Conservation (phyloP, 2,113 vertebrate genomes). For the Cercocebus atys region DNA sequence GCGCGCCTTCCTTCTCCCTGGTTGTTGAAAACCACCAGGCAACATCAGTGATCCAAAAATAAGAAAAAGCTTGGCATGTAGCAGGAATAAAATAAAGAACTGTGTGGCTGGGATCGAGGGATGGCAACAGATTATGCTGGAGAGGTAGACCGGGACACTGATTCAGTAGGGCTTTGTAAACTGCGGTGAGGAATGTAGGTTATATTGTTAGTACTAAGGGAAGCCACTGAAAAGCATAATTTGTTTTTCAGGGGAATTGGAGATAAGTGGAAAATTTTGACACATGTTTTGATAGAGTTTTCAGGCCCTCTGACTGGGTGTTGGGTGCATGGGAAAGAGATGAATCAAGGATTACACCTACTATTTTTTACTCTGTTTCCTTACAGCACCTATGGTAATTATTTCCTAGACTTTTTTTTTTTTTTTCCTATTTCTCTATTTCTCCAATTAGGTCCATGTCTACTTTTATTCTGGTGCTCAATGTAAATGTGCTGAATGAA, state of each 20-base stretch:
- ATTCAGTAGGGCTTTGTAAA: background rate
- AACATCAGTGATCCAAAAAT: background rate
- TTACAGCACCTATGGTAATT: background rate
- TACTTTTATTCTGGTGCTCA: background rate
- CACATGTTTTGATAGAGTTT: background rate
- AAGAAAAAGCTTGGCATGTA: background rate
- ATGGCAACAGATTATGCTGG: background rate
- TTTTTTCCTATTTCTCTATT: background rate
- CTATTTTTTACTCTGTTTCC: background rate
- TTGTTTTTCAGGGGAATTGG: background rate
- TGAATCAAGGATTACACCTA: background rate
- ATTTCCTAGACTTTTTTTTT: background rate
- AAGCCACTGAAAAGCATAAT: background rate
- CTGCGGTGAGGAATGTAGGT: background rate
- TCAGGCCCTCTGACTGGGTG: background rate
- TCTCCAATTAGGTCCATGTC: background rate
- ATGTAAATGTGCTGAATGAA: background rate
- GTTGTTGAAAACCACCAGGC: background rate
- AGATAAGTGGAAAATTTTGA: background rate
- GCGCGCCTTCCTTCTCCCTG: too few species aligned
- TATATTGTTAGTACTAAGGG: background rate
- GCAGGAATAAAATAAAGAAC: background rate
- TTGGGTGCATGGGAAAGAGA: background rate
- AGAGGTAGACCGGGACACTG: rapidly evolving
- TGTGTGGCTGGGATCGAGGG: background rate